Conservation (phyloP, 2,797 vertebrate species). For the Antennarius maculatus region DNA sequence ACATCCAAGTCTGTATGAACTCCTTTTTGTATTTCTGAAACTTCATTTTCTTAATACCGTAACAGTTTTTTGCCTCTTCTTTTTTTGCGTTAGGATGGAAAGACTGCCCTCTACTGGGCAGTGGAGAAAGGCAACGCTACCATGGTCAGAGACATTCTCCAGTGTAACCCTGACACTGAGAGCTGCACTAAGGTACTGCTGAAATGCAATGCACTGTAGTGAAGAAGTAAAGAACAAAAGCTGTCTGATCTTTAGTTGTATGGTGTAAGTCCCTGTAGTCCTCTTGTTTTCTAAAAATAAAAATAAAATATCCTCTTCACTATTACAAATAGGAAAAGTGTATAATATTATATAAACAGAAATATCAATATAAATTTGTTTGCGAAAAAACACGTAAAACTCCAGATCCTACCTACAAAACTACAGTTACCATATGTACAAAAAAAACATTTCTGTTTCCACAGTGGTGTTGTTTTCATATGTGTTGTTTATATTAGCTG, state of each 20-base stretch:
- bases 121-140: conserved; percentile 97
- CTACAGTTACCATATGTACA: too few relatives aligned
- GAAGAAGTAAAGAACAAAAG: not conserved
- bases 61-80: conserved; percentile 1
- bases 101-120: conserved; percentile 97
- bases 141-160: conserved; percentile 97
- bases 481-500: not conserved
- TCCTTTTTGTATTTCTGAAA: conserved; percentile 1
- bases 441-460: not conserved
- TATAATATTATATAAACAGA: too few relatives aligned
- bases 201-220: not conserved
- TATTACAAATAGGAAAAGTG: too few relatives aligned
- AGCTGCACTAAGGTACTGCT: conserved; percentile 91
- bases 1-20: not conserved
- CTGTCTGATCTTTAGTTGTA: too few relatives aligned
- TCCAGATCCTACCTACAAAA: too few relatives aligned
- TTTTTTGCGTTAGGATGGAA: conserved; percentile 86
- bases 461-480: not conserved
- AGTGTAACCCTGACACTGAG: conserved; percentile 97
- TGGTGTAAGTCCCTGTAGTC: too few relatives aligned
- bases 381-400: too few relatives aligned
- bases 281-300: too few relatives aligned
- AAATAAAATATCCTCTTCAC: too few relatives aligned
- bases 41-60: conserved; percentile 12
- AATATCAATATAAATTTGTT: too few relatives aligned